Evolutionary conservation across 2,797 vertebrate genomes (phyloP), one percentile per base, ranked within the genome.

Genomic region (Oryzias sinensis): DNA sequence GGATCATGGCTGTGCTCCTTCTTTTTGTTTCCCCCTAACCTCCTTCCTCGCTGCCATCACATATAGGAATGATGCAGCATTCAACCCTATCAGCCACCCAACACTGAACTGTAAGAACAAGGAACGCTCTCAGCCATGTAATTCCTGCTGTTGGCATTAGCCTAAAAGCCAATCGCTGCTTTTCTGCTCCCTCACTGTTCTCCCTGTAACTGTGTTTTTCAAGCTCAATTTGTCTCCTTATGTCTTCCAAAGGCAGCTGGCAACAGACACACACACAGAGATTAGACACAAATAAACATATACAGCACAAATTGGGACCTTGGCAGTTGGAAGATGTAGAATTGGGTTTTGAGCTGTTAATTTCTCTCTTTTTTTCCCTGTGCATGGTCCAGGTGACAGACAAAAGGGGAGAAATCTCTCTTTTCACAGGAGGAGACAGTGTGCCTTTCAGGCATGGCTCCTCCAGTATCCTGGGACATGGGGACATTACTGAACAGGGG

Each of bases 381-480:
- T 70, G 29, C 29, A 57, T 55, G 47, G 45, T 33, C 50, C 75
- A 74, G 64, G 73, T 62, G 77, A 84, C 17, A 25, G 14, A 62
- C 37, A 55, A 11, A 8, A 55, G 44, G 53, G 70, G 62, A 83
- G 60, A 71, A 69, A 84, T 79, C 50, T 59, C 53, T 70, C 76
- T 73, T 69, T 78, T 81, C 70, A 76, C 66, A 11, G 45, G 65
- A 72, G 63, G 68, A 72, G 84, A 82, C 83, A 82, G 74, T 71
- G 80, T 76, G 71, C 60, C 85, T 87, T 81, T 81, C 74, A 80
- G 80, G 82, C 74, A 78, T 18, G 54, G 82, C 72, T 83, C 77
- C 82, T 80, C 78, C 68, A 77, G 72, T 77, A 88, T 72, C 76
- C 70, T 49, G 76, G 73, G 83, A 80, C 71, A 87, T 84, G 80